A percentile compares a stretch with the other conserved stretches of the same genome.
These are phyloP conservation scores for Gerosis bhagava DNA, from an alignment of 2,888 invertebrate genomes.

Conservation along the genomic window DNA sequence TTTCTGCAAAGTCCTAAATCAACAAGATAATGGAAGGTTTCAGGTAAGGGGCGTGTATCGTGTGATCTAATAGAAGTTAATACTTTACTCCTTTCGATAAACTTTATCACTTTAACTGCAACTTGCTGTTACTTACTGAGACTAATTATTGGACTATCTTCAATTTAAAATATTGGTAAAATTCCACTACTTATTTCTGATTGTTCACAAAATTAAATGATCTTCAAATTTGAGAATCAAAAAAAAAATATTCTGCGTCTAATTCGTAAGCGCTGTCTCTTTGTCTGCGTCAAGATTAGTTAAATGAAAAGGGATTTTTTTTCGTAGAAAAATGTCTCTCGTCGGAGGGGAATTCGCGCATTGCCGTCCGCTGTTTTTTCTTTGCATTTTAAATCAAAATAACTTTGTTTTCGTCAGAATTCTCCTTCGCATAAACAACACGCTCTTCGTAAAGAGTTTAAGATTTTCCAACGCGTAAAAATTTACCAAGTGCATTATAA, in stretches of 20 bases:
- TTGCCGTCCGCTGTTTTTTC: slow-evolving; percentile 52
- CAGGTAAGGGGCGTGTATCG: too few relatives aligned
- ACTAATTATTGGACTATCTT: too few relatives aligned
- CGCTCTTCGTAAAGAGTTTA: slow-evolving; percentile 63
- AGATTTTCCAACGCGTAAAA: too few relatives aligned
- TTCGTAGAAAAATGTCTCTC: slow-evolving; percentile 51
- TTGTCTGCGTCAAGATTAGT: slow-evolving; percentile 57
- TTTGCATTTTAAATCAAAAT: slow-evolving; percentile 77
- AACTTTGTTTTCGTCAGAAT: slow-evolving; percentile 71
- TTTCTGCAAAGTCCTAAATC: slow-evolving; percentile 71
- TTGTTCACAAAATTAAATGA: too few relatives aligned
- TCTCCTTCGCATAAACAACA: slow-evolving; percentile 73
- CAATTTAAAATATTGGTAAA: too few relatives aligned
- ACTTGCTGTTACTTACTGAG: too few relatives aligned
- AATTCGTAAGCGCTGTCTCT: slow-evolving; percentile 44
- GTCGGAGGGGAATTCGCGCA: slow-evolving; percentile 41
- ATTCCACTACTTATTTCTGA: too few relatives aligned
- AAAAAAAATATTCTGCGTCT: slow-evolving; percentile 40
- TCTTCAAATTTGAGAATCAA: slow-evolving; percentile 27
- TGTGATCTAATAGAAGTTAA: too few relatives aligned
- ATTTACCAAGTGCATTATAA: too few relatives aligned
- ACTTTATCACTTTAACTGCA: too few relatives aligned
- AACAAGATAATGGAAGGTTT: too few relatives aligned
- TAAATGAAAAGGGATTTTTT: slow-evolving; percentile 62
- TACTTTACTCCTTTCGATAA: too few relatives aligned